phyloP scores from a whole-genome alignment of 64 coral and sea anemone genomes.

The Cladopsammia gracilis region DNA sequence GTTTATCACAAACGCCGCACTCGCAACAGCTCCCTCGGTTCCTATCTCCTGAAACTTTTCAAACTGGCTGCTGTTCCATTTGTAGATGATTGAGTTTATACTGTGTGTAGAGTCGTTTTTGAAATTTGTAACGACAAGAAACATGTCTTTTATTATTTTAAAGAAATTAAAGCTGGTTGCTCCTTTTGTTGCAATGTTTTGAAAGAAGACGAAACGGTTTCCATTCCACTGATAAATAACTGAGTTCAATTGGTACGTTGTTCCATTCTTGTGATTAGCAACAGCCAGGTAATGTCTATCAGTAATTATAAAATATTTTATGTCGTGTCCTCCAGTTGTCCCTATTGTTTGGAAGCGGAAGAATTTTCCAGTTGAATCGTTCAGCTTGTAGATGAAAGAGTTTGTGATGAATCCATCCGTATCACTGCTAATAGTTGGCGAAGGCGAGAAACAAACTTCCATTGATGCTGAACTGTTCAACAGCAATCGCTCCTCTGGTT shows the following conservation, averaged over 20 bases:
- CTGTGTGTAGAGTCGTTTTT: background rate
- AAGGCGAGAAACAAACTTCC: slow-evolving; percentile 10
- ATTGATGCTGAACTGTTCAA: background rate
- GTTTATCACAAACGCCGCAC: background rate
- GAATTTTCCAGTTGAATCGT: background rate
- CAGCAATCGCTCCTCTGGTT: background rate
- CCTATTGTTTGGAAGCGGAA: background rate
- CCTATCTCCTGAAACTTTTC: background rate
- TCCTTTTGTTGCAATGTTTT: background rate
- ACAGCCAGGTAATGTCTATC: background rate
- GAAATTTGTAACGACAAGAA: background rate
- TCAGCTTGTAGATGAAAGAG: slow-evolving; percentile 4
- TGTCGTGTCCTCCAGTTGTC: background rate
- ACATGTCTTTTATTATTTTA: background rate
- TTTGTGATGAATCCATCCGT: background rate
- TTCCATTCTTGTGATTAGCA: background rate
- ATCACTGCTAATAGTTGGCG: background rate
- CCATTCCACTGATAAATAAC: background rate
- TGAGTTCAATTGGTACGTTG: background rate
- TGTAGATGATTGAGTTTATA: background rate
- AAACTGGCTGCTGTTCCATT: background rate
- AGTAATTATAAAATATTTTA: background rate
- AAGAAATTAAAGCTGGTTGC: background rate
- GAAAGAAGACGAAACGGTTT: background rate
- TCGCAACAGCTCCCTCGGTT: background rate